Conservation (phyloP, 2,797 vertebrate species). For the Sebastes paucispinis region DNA sequence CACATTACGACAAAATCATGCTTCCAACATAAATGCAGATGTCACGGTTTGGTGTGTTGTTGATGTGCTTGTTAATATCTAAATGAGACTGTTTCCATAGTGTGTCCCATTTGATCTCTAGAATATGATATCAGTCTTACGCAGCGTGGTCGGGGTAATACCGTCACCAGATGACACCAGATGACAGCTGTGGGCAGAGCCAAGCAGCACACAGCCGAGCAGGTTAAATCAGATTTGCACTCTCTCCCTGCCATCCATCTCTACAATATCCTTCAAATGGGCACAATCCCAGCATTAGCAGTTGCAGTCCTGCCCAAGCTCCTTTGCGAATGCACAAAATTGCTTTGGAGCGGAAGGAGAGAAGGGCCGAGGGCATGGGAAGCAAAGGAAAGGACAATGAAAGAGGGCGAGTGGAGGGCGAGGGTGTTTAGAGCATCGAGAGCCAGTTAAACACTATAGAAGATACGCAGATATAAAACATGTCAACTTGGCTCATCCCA, state of each 20-base stretch:
- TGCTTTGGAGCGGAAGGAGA: constrained; percentile 44
- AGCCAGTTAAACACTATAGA: constrained; percentile 7
- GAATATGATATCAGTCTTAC: constrained; percentile 29
- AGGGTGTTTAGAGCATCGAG: neutral
- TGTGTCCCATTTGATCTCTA: constrained; percentile 14
- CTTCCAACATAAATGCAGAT: neutral
- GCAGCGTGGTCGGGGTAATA: constrained; percentile 43
- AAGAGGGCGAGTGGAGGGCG: constrained; percentile 41
- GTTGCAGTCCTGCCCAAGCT: constrained; percentile 49
- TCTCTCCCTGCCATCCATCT: constrained; percentile 53
- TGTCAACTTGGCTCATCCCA: neutral
- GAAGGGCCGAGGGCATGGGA: constrained; percentile 51
- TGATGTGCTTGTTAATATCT: neutral
- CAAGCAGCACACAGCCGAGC: constrained; percentile 35
- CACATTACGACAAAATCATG: neutral
- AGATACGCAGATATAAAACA: constrained; percentile 17
- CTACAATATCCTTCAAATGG: constrained; percentile 62
- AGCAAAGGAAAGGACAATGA: constrained; percentile 40
- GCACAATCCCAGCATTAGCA: constrained; percentile 63
- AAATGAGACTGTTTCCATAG: constrained; percentile 12
- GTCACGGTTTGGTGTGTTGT: neutral
- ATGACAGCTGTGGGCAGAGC: constrained; percentile 61
- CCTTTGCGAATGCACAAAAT: constrained; percentile 61
- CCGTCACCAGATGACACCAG: constrained; percentile 65
- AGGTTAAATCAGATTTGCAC: constrained; percentile 72